Conservation (phyloP, 2,113 vertebrate species). For the Notothenia rossii region DNA sequence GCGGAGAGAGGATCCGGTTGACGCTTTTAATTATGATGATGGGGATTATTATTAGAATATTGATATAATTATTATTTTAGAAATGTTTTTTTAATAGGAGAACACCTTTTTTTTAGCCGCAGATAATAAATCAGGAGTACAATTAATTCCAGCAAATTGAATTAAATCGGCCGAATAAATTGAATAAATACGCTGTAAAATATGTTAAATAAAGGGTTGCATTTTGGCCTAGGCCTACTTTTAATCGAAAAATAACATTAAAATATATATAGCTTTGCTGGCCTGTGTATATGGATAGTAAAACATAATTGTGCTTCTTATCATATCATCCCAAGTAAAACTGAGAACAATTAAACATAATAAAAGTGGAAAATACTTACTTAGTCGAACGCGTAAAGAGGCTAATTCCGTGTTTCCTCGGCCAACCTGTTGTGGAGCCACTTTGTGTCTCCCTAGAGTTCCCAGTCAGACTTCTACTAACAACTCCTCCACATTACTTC, state of each 20-base stretch:
- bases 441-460: conserved; percentile 40
- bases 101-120: background rate
- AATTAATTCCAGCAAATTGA: background rate
- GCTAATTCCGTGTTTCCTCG: background rate
- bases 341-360: background rate
- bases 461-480: conserved; percentile 56
- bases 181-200: background rate
- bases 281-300: background rate
- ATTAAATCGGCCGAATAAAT: background rate
- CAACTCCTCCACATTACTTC: conserved; percentile 70
- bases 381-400: background rate
- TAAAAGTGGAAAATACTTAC: conserved; percentile 14
- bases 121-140: background rate
- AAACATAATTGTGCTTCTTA: background rate
- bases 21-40: conserved; percentile 1
- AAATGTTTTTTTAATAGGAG: background rate
- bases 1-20: conserved; percentile 4
- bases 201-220: background rate
- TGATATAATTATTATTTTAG: background rate
- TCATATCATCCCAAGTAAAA: background rate
- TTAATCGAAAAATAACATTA: background rate
- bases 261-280: background rate
- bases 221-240: background rate
- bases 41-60: background rate
- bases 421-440: conserved; percentile 31